Evolutionary conservation across 2,888 invertebrate genomes (phyloP).

Genomic region (Dryomyza anilis): DNA sequence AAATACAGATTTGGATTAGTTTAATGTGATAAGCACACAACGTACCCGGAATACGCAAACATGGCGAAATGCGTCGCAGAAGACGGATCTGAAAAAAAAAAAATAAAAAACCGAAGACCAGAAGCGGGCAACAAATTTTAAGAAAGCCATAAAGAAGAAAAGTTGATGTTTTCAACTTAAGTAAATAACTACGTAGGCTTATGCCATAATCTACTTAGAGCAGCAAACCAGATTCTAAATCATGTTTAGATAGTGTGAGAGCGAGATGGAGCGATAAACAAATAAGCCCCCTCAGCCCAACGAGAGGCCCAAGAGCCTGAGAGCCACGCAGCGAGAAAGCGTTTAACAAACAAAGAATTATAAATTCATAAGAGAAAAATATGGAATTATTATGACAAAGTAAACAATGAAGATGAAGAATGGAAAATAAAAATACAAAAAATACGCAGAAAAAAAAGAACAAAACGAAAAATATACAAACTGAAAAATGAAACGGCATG

Average conservation of each 20-base stretch:
- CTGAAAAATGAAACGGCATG: no score
- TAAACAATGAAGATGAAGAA: conserved; percentile 35
- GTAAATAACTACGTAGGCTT: conserved; percentile 50
- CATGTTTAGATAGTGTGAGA: background rate
- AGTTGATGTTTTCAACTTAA: conserved; percentile 54
- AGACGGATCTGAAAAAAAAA: conserved; percentile 41
- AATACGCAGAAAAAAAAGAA: no score
- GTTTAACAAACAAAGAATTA: conserved; percentile 39
- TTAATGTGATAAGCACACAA: conserved; percentile 56
- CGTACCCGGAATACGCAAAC: conserved; percentile 56
- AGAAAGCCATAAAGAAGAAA: conserved; percentile 43
- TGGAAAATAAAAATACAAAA: no score
- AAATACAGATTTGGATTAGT: conserved; percentile 58
- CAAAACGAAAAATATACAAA: no score
- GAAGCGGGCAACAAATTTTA: background rate
- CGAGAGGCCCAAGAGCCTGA: no score
- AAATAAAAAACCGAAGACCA: conserved; percentile 46
- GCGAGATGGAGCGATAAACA: conserved; percentile 1
- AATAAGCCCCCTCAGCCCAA: no score
- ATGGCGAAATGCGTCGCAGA: conserved; percentile 37
- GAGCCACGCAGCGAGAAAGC: conserved; percentile 3
- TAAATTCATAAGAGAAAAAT: conserved; percentile 53
- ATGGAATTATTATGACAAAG: conserved; percentile 53
- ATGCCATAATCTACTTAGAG: conserved; percentile 52
- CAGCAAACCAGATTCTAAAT: conserved; percentile 20